Evolutionary conservation across 2,888 invertebrate species (phyloP), one percentile per base, ranked within the genome.

Genomic region (Salticus scenicus): DNA sequence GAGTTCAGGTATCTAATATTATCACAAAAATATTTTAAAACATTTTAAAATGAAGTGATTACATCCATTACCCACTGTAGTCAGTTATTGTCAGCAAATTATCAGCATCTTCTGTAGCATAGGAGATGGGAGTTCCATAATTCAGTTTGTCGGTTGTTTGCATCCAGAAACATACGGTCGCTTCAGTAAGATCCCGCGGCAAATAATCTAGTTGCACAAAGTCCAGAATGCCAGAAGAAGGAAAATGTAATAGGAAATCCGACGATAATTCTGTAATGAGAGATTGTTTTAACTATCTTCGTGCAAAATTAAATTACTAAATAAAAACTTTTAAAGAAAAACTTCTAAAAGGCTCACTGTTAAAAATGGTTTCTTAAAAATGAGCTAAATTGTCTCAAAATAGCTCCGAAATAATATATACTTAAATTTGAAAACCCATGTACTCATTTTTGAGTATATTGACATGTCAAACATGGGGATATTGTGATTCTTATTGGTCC

Each of bases 101-200:
- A 89, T 94, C 94, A 70, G 91, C 90, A 63, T 91, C 89, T 64
- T 90, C 89, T 0, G 93, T 94, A 10, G 94, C 94, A 89, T 94
- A 94, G 0, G 94, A 94, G 41, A 95, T 90, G 7, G 94, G 92
- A 0, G 94, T 94, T 14, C 94, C 95, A 89, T 94, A 94, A 90
- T 94, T 94, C 66, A 92, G 92, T 14, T 91, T 92, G 89, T 94
- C 94, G 30, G 90, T 90, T 0, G 94, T 93, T 89, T 93, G 92
- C 89, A 95, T 92, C 95, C 94, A 95, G 66, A 94, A 91, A 88
- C 94, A 94, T 47, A 93, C 92, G 0, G 94, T 93, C 20, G 94
- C 91, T 91, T 94, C 89, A 17, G 88, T 90, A 24, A 94, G 89
- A 90, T 92, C 91, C 24, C 91, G 90, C 0, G 89, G 88, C 1